Base-by-base conservation (phyloP, 2,888 invertebrate genomes). In the Lasioglossum zephyrum region DNA sequence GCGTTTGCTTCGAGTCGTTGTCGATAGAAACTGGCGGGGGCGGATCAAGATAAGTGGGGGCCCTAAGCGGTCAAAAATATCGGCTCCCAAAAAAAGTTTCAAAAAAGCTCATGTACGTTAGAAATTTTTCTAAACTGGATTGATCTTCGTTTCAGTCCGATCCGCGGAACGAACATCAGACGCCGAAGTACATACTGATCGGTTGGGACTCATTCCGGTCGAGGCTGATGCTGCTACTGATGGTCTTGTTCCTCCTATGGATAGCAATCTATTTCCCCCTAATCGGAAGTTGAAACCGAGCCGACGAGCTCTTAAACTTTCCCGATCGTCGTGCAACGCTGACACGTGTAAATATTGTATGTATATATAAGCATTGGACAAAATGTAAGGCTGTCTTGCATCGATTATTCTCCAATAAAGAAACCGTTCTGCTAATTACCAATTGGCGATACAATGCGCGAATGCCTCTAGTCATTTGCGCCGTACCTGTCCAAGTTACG, bases 151-250 rank as follows among this genome's bases (percentile, higher is more conserved):
- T 90, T 74, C 81, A 92, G 92, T 91, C 81, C 73, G 87, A 86
- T 66, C 44, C 78, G 77, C 83, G 86, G 31, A 92, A 91, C 31
- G 90, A 88, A 11, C 4, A 63, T 13, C 79, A 66, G 9, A 86
- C 79, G 47, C 82, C 84, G 11, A 92, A 89, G 53, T 93, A 94
- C 66, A 91, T 95, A 13, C 84, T 95, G 31, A 91, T 96, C 18
- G 95, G 95, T 22, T 96, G 96, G 96, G 96, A 96, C 87, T 93
- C 88, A 49, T 95, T 95, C 76, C 95, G 95, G 76, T 94, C 95
- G 4, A 95, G 93, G 76, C 92, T 94, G 8, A 95, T 96, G 92
- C 81, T 95, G 4, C 89, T 92, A 9, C 91, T 96, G 60, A 81
- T 95, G 18, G 79, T 94, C 4, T 94, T 95, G 39, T 95, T 96